Conservation (phyloP, 2,113 vertebrate species). For the Sceloporus tristichus region DNA sequence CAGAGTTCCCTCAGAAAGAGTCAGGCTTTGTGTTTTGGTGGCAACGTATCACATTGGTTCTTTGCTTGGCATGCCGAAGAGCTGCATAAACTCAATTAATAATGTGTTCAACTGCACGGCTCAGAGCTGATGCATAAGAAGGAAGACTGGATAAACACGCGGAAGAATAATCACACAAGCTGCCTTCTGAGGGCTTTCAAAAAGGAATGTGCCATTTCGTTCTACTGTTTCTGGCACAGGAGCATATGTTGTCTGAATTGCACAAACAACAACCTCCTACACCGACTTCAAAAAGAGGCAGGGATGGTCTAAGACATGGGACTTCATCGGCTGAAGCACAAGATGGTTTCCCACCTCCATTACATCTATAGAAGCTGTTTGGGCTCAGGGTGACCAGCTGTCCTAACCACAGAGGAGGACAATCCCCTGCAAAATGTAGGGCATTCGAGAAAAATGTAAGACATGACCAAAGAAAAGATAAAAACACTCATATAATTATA, state of each 20-base stretch:
- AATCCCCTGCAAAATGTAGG: too few species aligned
- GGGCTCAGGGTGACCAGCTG: too few species aligned
- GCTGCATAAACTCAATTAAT: conserved; percentile 51
- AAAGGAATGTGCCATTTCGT: conserved; percentile 26
- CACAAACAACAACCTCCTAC: not conserved
- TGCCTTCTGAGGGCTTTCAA: conserved; percentile 40
- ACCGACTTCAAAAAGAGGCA: not conserved
- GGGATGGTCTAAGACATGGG: too few species aligned
- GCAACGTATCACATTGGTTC: conserved; percentile 26
- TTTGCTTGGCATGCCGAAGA: conserved; percentile 24
- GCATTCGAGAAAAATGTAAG: too few species aligned
- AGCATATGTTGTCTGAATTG: not conserved
- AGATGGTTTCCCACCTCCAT: too few species aligned
- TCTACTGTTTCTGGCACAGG: not conserved
- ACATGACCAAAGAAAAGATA: too few species aligned
- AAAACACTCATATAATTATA: too few species aligned
- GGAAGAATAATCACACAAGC: conserved; percentile 53
- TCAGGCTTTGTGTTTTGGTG: conserved; percentile 48
- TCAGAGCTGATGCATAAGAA: conserved; percentile 53
- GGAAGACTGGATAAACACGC: conserved; percentile 26
- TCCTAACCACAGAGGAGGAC: too few species aligned
- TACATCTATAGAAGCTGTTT: too few species aligned
- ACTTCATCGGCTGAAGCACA: too few species aligned
- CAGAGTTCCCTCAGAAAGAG: conserved; percentile 43
- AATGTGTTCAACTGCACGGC: conserved; percentile 26